Evolutionary conservation across 2,888 invertebrate species (phyloP).

Genomic region (Lasioglossum oenotherae): DNA sequence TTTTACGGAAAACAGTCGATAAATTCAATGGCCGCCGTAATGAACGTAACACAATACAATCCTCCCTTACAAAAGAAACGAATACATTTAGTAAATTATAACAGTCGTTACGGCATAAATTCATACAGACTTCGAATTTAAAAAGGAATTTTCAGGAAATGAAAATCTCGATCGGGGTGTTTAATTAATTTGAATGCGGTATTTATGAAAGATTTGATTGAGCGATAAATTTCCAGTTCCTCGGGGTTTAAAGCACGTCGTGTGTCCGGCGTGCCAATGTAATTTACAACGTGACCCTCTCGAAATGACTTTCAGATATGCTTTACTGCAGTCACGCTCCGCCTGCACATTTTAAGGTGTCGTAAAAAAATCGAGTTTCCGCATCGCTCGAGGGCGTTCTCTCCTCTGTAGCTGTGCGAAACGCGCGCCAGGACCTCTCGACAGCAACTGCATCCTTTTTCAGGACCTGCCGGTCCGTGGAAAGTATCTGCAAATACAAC

Average conservation of each 20-base stretch:
- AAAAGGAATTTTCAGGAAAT: background rate
- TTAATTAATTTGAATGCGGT: background rate
- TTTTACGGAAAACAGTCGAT: slow-evolving; percentile 3
- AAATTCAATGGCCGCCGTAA: background rate
- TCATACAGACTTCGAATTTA: background rate
- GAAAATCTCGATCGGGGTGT: too few species aligned
- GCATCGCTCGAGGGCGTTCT: background rate
- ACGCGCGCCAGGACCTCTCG: background rate
- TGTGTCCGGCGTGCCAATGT: slow-evolving; percentile 17
- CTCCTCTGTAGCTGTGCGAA: background rate
- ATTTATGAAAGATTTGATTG: background rate
- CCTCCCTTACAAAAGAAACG: background rate
- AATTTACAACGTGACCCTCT: slow-evolving; percentile 33
- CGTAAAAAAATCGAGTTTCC: slow-evolving; percentile 42
- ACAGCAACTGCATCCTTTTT: background rate
- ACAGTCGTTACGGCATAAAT: background rate
- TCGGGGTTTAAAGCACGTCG: background rate
- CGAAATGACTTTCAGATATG: slow-evolving; percentile 39
- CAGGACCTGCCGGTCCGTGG: background rate
- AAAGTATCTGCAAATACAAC: background rate
- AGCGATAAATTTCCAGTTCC: slow-evolving; percentile 17
- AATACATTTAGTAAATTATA: background rate
- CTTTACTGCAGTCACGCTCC: slow-evolving; percentile 23
- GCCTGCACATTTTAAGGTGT: slow-evolving; percentile 20
- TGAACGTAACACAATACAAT: background rate